Evolutionary conservation across 2,113 vertebrate genomes (phyloP).

Genomic region (Pycnonotus jocosus): DNA sequence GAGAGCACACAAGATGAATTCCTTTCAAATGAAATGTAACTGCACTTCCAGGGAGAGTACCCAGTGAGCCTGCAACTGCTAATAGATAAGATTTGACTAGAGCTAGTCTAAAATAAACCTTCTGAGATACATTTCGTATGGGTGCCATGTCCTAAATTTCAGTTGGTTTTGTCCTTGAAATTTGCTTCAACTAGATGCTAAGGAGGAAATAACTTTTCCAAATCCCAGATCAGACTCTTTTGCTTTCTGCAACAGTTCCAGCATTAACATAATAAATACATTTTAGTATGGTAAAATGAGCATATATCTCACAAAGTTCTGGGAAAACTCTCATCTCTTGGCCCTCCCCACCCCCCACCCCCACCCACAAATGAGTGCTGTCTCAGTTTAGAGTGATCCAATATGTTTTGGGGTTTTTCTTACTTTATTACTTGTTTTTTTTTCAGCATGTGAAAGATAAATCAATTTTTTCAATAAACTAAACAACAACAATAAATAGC

Average conservation of each 20-base stretch:
- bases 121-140: background rate
- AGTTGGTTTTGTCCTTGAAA: background rate
- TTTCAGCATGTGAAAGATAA: background rate
- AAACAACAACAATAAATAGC: background rate
- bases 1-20: background rate
- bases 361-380: background rate
- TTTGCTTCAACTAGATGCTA: background rate
- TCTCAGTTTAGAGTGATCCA: background rate
- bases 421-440: background rate
- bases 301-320: background rate
- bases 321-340: background rate
- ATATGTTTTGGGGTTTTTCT: background rate
- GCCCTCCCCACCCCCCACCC: rapidly evolving
- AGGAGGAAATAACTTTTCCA: background rate
- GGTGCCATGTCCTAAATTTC: background rate
- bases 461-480: background rate
- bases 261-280: background rate
- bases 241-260: background rate
- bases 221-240: background rate
- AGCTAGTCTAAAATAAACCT: background rate
- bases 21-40: background rate
- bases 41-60: background rate
- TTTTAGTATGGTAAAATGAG: background rate
- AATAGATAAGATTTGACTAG: background rate
- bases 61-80: background rate